Base-by-base conservation (phyloP, 2,113 vertebrate species). In the Clarias macrocephalus region DNA sequence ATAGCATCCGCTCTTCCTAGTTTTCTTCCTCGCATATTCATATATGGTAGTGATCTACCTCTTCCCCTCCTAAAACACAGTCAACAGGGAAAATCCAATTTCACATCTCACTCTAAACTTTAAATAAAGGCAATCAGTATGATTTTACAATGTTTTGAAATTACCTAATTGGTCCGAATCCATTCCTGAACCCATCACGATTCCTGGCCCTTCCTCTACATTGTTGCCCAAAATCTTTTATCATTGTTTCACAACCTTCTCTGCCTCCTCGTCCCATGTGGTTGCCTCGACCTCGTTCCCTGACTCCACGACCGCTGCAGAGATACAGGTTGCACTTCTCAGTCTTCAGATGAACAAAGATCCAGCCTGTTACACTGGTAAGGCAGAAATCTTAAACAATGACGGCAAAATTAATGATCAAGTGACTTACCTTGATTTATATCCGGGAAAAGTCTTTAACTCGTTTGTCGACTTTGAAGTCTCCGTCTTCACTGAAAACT, bases 81-180 rank as follows among this genome's bases (percentile, higher is more conserved):
- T 5, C 9, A 37, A 80, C 7, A 76, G 7, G 76, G 37, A 5
- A 7, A 18, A 28, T 28, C 19, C 9, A 0, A 19, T 8, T n/a
- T 30, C 10, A 59, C 12, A 56, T 15, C 56, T 57, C 5, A 28
- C 11, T 28, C n/a, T 57, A 30, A 56, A 59, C 3, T 5, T 19
- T 33, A 19, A 80, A 30, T 30, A 33, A 70, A 33, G 66, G 33
- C 6, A 33, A 70, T 18, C 65, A 68, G 28, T 15, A 5, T 30
- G 15, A 16, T 33, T 70, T 21, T 42, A 18, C 15, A 18, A 21
- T 19, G 18, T 42, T 18, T 72, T 72, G 18, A 28, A 57, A 30
- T 89, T 85, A 96, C 95, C 96, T 96, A 90, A 94, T 93, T 68
- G 93, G 94, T 79, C 91, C 90, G 80, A 95, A 91, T 90, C 94